These are phyloP conservation scores for Dasypogon diadema DNA, from an alignment of 2,888 invertebrate genomes.

Conservation along the genomic window DNA sequence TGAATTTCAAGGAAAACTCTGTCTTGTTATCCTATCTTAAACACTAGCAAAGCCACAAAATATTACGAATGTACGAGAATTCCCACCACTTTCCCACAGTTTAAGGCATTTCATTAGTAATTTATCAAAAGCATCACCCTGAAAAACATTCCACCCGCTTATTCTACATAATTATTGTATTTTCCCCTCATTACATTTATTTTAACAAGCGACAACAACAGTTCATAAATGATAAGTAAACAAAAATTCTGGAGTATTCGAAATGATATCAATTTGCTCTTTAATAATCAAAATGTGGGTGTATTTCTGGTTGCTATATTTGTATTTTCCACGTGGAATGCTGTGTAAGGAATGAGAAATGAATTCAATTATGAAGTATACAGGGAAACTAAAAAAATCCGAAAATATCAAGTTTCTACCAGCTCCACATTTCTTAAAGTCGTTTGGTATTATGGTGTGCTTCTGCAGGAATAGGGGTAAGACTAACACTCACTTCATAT, in stretches of 20 bases:
- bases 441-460: not conserved
- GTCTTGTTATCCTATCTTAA: too few species aligned
- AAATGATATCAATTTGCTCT: not conserved
- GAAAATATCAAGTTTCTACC: not conserved
- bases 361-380: not conserved
- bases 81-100: too few species aligned
- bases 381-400: conserved; percentile 4
- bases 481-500: not conserved
- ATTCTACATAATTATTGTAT: not conserved
- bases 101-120: not conserved
- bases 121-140: not conserved
- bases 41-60: too few species aligned
- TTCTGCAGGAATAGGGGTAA: not conserved
- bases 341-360: not conserved
- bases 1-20: too few species aligned
- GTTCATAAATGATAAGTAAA: not conserved
- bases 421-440: not conserved
- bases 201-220: not conserved
- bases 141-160: not conserved
- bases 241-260: not conserved
- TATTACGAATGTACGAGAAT: too few species aligned
- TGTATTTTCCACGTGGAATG: not conserved
- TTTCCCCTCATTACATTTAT: not conserved
- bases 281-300: conserved; percentile 1
- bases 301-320: not conserved